phyloP scores from a whole-genome alignment of 2,797 vertebrate genomes.

The Melanitta fusca region DNA sequence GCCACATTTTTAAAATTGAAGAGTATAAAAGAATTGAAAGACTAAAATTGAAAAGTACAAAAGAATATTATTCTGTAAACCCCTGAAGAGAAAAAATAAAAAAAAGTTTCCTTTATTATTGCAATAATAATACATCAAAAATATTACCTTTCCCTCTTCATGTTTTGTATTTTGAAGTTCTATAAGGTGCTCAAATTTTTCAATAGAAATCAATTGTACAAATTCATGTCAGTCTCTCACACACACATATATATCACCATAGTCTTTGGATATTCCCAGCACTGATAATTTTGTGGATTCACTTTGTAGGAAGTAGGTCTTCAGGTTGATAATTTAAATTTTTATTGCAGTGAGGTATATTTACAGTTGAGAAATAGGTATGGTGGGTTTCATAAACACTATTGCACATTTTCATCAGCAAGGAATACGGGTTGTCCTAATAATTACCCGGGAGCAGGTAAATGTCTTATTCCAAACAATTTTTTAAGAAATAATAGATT shows the following conservation, averaged over 20 bases:
- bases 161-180: not conserved
- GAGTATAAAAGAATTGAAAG: not conserved
- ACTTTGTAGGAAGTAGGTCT: not conserved
- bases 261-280: not conserved
- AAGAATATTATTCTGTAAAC: not conserved
- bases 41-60: not conserved
- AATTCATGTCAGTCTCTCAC: not conserved
- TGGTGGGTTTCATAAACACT: not conserved
- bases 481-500: not conserved
- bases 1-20: not conserved
- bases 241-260: not conserved
- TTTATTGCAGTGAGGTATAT: not conserved
- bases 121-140: not conserved
- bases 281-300: fast-evolving
- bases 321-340: not conserved
- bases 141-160: not conserved
- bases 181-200: not conserved
- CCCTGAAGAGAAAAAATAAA: not conserved
- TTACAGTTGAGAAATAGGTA: not conserved
- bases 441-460: not conserved
- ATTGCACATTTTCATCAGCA: not conserved
- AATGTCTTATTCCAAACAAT: not conserved
- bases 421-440: not conserved
- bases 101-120: not conserved
- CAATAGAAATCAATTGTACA: not conserved